These are phyloP conservation scores for Danio aesculapii DNA, from an alignment of 2,797 vertebrate genomes.

Conservation along the genomic window DNA sequence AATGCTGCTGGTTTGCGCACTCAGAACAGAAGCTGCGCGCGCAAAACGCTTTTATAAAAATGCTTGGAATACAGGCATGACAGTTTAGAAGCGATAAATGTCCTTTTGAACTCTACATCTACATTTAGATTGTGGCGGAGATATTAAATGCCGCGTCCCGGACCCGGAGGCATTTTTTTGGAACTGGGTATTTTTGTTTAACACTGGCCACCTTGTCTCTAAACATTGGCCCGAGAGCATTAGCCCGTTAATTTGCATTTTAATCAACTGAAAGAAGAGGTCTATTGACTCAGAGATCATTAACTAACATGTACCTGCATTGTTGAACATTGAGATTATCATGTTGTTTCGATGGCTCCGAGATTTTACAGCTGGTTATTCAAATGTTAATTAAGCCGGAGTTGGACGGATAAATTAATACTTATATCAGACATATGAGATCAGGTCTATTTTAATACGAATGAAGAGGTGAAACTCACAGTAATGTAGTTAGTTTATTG, in stretches of 20 bases:
- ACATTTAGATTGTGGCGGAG: background rate
- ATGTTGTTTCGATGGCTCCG: constrained; percentile 73
- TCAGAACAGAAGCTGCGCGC: constrained; percentile 78
- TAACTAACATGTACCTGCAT: constrained; percentile 64
- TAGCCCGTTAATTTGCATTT: constrained; percentile 68
- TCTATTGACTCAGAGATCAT: constrained; percentile 62
- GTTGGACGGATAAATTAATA: constrained; percentile 65
- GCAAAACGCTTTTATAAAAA: background rate
- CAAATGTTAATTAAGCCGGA: constrained; percentile 59
- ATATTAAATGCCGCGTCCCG: background rate
- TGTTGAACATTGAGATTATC: constrained; percentile 75
- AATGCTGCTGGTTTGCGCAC: constrained; percentile 1
- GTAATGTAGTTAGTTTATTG: background rate
- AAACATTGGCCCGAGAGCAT: constrained; percentile 46
- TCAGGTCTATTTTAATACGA: constrained; percentile 48
- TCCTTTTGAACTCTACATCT: background rate
- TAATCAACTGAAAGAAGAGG: constrained; percentile 58
- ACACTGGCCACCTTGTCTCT: constrained; percentile 16
- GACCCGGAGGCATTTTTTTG: background rate
- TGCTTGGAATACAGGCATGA: background rate
- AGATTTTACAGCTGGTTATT: constrained; percentile 68
- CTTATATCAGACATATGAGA: constrained; percentile 3
- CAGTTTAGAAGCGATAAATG: too few species aligned
- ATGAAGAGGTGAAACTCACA: constrained; percentile 55
- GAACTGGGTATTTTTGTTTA: constrained; percentile 23